Evolutionary conservation across 2,888 invertebrate genomes (phyloP).

Genomic region (Muschampia plurimacula): DNA sequence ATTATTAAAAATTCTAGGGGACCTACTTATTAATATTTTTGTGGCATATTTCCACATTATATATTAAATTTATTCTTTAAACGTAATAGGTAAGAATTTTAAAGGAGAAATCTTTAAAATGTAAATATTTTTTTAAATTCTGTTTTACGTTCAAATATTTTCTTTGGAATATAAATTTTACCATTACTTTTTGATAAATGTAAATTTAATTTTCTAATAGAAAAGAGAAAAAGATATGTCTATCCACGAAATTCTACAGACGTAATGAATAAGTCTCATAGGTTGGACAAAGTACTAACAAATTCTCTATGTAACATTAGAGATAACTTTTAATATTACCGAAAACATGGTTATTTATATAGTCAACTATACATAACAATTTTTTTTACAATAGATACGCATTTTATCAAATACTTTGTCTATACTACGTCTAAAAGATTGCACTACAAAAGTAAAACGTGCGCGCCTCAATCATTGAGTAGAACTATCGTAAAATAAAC

Average conservation of each 20-base stretch:
- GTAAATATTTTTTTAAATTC: too few species aligned
- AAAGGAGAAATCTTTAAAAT: too few species aligned
- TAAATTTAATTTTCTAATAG: conserved; percentile 11
- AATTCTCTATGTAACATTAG: conserved; percentile 15
- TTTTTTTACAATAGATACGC: conserved; percentile 3
- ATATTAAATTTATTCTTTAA: too few species aligned
- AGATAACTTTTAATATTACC: conserved; percentile 19
- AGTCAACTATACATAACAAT: neutral
- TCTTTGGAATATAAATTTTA: neutral
- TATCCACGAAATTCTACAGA: conserved; percentile 23
- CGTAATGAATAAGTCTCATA: conserved; percentile 28
- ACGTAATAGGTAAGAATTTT: neutral
- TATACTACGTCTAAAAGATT: conserved; percentile 20
- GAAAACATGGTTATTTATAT: conserved; percentile 6
- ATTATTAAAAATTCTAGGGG: too few species aligned
- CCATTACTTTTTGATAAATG: neutral
- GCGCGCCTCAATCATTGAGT: conserved; percentile 4
- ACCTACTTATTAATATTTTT: too few species aligned
- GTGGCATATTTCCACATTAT: too few species aligned
- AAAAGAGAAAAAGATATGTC: conserved; percentile 29
- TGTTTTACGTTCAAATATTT: too few species aligned
- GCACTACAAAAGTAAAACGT: conserved; percentile 7
- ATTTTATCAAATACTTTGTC: conserved; percentile 12
- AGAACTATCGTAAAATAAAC: conserved; percentile 20
- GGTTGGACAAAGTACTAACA: conserved; percentile 18